Base-by-base conservation (phyloP, 2,797 vertebrate species). In the Gymnodraco acuticeps region DNA sequence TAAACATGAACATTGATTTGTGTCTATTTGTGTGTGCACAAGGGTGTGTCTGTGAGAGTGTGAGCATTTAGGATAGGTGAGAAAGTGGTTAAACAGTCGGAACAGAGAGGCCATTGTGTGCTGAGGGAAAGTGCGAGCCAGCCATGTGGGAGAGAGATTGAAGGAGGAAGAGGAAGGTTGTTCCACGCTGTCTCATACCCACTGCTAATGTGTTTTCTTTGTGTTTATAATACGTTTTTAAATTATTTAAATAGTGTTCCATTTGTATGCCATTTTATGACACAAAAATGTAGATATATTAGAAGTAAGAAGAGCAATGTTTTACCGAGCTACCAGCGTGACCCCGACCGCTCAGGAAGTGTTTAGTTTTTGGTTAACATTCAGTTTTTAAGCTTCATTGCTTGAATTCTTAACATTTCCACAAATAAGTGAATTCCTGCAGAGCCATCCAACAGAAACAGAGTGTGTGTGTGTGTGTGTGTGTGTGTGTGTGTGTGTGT, bases 331-430 rank as follows among this genome's bases (percentile, higher is more conserved):
- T 60, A 43, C 53, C 64, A 58, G 52, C 1, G 70, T 53, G 70
- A 89, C 81, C 66, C 66, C 63, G 43, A 47, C 76, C 13, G 12
- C 76, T 74, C 73, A 82, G 80, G 69, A 86, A 88, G 73, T 73
- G 75, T 91, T 89, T 87, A 60, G 86, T 77, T 84, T 90, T 88
- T 87, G 83, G 88, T 91, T 82, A 84, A 62, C 51, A 13, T 85
- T 89, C 73, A 88, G 73, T 90, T 90, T 92, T 80, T 81, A 47
- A 80, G 85, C 86, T 73, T 83, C 92, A 93, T 94, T 90, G 89
- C 90, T 94, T 73, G 80, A 95, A 95, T 95, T 95, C 94, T 91
- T 93, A 80, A 94, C 92, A 94, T 94, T 94, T 95, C 89, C 92
- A 93, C 92, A 95, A 94, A 94, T 94, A 93, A 93, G 85, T 92